Evolutionary conservation across 2,888 invertebrate species (phyloP), one percentile per base, ranked within the genome.

Genomic region (Eueremaeus valkanovi): DNA sequence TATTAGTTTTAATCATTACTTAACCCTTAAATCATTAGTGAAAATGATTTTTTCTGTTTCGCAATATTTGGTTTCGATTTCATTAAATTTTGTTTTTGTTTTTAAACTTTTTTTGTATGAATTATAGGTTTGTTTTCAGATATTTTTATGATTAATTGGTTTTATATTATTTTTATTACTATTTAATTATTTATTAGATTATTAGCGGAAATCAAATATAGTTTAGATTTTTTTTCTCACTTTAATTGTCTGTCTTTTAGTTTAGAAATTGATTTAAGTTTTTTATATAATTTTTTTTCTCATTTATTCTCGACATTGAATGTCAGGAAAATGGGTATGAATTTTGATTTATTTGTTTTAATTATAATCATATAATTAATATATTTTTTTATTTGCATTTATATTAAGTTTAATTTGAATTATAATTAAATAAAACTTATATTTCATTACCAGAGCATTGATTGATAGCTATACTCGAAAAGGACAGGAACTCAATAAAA

Each of bases 381-480:
- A 8, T 5, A 21, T 21, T 5, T 11, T 45, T n/a, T n/a, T n/a
- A n/a, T n/a, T n/a, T 45, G 24, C 24, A 24, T 55, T 55, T 55
- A 24, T 55, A 24, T 1, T 27, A 6, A 55, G 11, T 55, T 27
- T 27, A 5, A 27, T 24, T 36, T 36, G 36, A 36, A 8, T 27
- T 24, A 24, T 27, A 27, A 55, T 55, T 24, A 27, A 55, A 55
- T 55, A 13, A 27, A 49, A 49, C 13, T n/a, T 55, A 3, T 55
- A 13, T 21, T 55, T 61, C 11, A 31, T 68, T 61, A 33, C 33
- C 68, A 68, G 68, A 40, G 36, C 40, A 68, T 21, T 68, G 40
- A 68, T 68, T 68, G 68, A 68, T 68, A 36, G 68, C 68, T 68
- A 21, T 36, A 40, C 9, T 13, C 36, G 68, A 68, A 68, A 24